Evolutionary conservation across 2,797 vertebrate genomes (phyloP).

Genomic region (Cirrhinus molitorella): DNA sequence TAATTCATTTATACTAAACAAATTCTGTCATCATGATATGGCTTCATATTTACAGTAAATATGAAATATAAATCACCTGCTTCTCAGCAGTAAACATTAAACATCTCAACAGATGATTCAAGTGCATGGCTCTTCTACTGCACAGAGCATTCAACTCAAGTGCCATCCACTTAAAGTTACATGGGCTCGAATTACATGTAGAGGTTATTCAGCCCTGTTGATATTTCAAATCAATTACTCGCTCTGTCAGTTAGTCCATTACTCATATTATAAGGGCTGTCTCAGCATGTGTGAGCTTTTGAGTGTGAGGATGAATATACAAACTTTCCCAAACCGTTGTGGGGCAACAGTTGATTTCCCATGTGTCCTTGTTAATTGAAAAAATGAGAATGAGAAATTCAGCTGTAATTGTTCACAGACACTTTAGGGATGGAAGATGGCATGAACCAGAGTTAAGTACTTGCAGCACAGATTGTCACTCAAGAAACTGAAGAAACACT

Average conservation of each 20-base stretch:
- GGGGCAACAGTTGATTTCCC: conserved; percentile 23
- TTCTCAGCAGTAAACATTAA: conserved; percentile 46
- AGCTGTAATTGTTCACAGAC: conserved; percentile 33
- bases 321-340: conserved; percentile 18
- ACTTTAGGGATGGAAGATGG: conserved; percentile 26
- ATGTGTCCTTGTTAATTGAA: conserved; percentile 23
- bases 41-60: conserved; percentile 21
- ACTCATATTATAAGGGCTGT: conserved; percentile 46
- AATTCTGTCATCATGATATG: conserved; percentile 1
- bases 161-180: conserved; percentile 57
- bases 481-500: not conserved
- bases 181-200: conserved; percentile 58
- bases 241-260: conserved; percentile 55
- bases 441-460: not conserved
- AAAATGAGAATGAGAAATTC: conserved; percentile 7
- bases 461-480: conserved; percentile 9
- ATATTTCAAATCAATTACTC: conserved; percentile 59
- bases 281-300: conserved; percentile 29
- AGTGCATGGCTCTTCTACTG: conserved; percentile 47
- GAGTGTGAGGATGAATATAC: conserved; percentile 27
- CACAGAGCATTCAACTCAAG: conserved; percentile 57
- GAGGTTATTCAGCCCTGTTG: conserved; percentile 56
- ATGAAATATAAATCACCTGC: conserved; percentile 25
- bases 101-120: conserved; percentile 40
- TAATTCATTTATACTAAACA: not conserved